Evolutionary conservation across 2,888 invertebrate species (phyloP).

Genomic region (Polietes domitor): DNA sequence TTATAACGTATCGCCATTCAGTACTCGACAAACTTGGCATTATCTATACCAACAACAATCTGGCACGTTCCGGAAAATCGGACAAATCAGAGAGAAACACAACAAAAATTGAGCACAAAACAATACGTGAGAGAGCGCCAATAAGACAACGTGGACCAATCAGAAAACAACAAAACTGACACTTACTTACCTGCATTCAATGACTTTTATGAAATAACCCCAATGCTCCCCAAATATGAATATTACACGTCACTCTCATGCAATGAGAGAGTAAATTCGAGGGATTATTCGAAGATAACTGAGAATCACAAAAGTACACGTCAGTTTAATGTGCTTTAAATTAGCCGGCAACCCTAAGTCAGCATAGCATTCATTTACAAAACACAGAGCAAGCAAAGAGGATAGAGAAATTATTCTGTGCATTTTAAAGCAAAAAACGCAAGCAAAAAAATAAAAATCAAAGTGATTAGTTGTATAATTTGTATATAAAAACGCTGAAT

Average conservation of each 20-base stretch:
- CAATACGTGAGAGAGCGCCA: background rate
- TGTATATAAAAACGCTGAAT: background rate
- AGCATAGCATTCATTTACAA: conserved; percentile 76
- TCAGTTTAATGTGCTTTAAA: conserved; percentile 73
- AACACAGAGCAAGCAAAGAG: conserved; percentile 75
- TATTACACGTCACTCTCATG: conserved; percentile 70
- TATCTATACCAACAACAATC: background rate
- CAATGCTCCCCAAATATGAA: conserved; percentile 71
- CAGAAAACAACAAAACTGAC: conserved; percentile 71
- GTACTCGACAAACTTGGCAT: background rate
- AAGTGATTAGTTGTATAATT: conserved; percentile 34
- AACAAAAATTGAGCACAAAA: background rate
- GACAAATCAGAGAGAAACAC: background rate
- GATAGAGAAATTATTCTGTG: conserved; percentile 64
- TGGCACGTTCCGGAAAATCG: background rate
- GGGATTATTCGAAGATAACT: background rate
- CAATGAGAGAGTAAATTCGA: background rate
- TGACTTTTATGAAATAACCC: background rate
- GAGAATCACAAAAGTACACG: conserved; percentile 45
- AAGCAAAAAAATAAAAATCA: background rate
- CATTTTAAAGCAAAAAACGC: conserved; percentile 15
- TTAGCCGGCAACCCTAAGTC: conserved; percentile 75
- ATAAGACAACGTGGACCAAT: conserved; percentile 75
- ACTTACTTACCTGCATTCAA: conserved; percentile 37
- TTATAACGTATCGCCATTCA: no score